phyloP scores from a whole-genome alignment of 92 coral and sea anemone species.

The Epizoanthus stellaris region DNA sequence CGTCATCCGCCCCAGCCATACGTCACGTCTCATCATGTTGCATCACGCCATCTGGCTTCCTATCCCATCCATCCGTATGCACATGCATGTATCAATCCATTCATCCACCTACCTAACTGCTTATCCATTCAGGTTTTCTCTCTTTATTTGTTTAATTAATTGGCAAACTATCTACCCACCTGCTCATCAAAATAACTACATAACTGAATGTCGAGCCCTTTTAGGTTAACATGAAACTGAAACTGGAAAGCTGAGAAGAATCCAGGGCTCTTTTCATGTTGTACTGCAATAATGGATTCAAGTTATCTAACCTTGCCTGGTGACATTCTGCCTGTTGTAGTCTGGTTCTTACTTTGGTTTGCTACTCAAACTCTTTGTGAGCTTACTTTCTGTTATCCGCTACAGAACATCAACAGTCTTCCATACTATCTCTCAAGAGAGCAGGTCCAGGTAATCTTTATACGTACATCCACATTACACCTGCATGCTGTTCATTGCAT shows the following conservation, averaged over 20 bases:
- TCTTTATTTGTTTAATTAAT: too few species aligned
- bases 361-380: not conserved
- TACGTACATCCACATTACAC: not conserved
- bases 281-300: not conserved
- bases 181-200: not conserved
- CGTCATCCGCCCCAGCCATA: too few species aligned
- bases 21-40: too few species aligned
- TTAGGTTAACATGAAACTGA: too few species aligned
- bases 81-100: too few species aligned
- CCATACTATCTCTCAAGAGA: constrained; percentile 27
- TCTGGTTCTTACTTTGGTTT: not conserved
- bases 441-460: constrained; percentile 15
- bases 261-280: not conserved
- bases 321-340: not conserved
- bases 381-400: constrained; percentile 25
- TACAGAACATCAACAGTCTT: constrained; percentile 33
- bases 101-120: too few species aligned
- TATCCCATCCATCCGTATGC: too few species aligned
- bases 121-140: too few species aligned
- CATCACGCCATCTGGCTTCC: too few species aligned
- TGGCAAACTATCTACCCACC: too few species aligned
- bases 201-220: not conserved
- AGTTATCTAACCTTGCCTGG: not conserved
- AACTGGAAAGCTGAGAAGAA: too few species aligned
- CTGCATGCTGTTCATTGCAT: not conserved